Conservation (phyloP, 2,797 vertebrate species). For the Aselliscus stoliczkanus region DNA sequence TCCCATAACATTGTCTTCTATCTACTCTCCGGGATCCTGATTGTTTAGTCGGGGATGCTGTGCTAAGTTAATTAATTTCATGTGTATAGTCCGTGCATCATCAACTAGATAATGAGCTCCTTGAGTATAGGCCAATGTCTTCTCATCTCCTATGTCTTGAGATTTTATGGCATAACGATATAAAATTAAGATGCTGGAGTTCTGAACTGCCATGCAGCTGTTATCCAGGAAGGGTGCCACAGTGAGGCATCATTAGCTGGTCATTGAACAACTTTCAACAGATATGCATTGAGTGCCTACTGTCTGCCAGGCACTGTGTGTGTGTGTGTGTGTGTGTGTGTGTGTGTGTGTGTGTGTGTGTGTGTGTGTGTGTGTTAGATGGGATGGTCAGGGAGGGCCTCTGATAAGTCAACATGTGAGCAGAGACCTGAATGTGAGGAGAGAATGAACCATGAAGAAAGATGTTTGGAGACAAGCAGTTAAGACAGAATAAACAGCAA, state of each 20-base stretch:
- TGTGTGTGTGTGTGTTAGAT: not conserved
- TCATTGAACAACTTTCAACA: not conserved
- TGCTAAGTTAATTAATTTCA: not conserved
- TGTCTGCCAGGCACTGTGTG: not conserved
- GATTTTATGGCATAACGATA: not conserved
- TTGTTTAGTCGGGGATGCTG: not conserved
- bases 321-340: not conserved
- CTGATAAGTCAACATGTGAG: not conserved
- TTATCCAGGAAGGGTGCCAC: not conserved
- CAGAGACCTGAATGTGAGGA: not conserved
- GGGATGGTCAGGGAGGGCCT: not conserved
- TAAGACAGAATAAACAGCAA: not conserved
- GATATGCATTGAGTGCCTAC: not conserved
- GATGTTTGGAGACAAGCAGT: not conserved
- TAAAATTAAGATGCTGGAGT: not conserved
- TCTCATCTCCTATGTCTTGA: not conserved
- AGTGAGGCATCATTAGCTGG: not conserved
- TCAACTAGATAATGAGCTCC: not conserved
- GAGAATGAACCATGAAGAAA: not conserved
- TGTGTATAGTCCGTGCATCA: not conserved
- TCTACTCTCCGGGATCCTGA: not conserved
- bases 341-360: not conserved
- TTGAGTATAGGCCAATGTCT: not conserved
- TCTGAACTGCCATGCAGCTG: not conserved
- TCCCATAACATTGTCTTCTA: not conserved